A percentile compares a stretch with the other conserved stretches of the same genome.
These are phyloP conservation scores for Gephyroberyx darwinii DNA, from an alignment of 2,797 vertebrate species.

Conservation along the genomic window DNA sequence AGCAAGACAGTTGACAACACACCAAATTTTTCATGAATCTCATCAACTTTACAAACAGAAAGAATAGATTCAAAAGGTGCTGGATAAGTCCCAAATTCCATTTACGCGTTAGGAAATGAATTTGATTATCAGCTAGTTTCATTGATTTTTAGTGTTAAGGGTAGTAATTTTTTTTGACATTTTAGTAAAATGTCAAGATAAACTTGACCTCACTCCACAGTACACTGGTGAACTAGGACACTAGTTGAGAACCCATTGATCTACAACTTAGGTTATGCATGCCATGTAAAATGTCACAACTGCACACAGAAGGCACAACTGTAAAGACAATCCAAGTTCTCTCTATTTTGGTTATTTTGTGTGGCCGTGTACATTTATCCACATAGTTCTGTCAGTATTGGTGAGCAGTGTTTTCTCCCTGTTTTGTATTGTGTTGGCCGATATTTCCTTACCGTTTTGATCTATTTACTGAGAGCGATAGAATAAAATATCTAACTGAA, in stretches of 20 bases:
- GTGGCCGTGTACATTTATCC: slow-evolving; percentile 21
- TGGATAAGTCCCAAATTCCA: too few species aligned
- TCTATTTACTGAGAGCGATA: slow-evolving; percentile 75
- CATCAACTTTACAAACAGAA: background rate
- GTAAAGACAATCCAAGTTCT: slow-evolving; percentile 56
- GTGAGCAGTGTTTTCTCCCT: slow-evolving; percentile 55
- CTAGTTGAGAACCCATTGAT: slow-evolving; percentile 12
- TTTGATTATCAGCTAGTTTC: too few species aligned
- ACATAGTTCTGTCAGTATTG: slow-evolving; percentile 58
- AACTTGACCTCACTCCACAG: background rate
- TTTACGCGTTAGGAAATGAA: too few species aligned
- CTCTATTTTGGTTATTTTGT: slow-evolving; percentile 53
- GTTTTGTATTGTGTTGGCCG: slow-evolving; percentile 71
- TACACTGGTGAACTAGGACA: background rate
- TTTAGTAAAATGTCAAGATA: background rate
- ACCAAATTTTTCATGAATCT: slow-evolving; percentile 29
- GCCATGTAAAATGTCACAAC: background rate
- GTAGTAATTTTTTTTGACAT: too few species aligned
- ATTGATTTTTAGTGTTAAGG: too few species aligned
- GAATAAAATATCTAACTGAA: slow-evolving; percentile 73
- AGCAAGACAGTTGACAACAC: slow-evolving; percentile 7
- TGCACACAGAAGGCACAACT: slow-evolving; percentile 43
- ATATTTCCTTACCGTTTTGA: slow-evolving; percentile 64
- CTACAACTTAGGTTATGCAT: slow-evolving; percentile 9
- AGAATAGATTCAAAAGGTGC: background rate